phyloP scores from a whole-genome alignment of 1,140 invertebrate genomes.

The Lepidurus couesii region DNA sequence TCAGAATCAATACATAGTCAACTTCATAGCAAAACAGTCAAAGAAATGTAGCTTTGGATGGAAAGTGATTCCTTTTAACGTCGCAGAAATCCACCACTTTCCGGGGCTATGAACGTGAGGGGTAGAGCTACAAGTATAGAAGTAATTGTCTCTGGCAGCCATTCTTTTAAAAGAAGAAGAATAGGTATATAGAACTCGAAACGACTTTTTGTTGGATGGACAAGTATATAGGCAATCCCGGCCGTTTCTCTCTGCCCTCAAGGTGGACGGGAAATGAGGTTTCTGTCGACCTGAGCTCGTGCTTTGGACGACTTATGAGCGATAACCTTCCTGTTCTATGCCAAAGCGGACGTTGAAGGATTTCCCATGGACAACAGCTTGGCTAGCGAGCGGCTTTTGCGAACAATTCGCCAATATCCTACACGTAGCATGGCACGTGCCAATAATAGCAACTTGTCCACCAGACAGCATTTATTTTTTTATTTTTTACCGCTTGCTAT shows the following conservation, averaged over 20 bases:
- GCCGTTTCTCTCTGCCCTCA: not conserved
- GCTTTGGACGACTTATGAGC: conserved; percentile 3
- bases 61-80: no score
- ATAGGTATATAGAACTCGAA: not conserved
- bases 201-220: no score
- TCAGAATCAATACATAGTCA: no score
- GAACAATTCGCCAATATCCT: not conserved
- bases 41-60: no score
- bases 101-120: no score
- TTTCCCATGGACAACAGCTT: conserved; percentile 1
- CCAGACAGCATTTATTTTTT: not conserved
- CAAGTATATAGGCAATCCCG: not conserved
- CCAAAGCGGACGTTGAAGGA: not conserved
- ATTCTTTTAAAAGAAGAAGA: not conserved
- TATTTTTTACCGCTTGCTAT: no score
- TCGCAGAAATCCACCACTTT: no score
- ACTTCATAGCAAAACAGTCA: no score
- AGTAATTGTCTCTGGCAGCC: not conserved
- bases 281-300: conserved; percentile 13
- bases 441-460: not conserved
- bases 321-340: not conserved
- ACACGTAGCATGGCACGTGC: not conserved
- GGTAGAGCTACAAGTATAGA: not conserved
- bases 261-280: conserved; percentile 20
- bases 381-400: not conserved